Percentiles rank a stretch among this genome's conserved stretches.
Conservation (phyloP, 2,797 vertebrate genomes). For the Hapalemur alaotrensis region DNA sequence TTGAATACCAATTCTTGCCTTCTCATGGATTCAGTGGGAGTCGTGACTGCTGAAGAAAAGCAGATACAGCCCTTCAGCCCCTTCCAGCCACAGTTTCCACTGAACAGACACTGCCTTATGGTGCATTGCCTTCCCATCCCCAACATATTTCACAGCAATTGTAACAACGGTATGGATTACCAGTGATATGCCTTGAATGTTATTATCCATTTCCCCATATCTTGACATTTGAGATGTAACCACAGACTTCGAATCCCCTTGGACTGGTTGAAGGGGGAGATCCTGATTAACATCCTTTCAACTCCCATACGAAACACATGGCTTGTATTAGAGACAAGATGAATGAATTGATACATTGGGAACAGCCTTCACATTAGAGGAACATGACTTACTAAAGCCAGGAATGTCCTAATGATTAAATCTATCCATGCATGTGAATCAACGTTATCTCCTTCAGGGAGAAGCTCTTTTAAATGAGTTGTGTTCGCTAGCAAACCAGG, state of each 20-base stretch:
- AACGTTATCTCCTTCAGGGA: constrained; percentile 42
- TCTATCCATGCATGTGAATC: constrained; percentile 65
- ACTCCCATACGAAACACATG: constrained; percentile 83
- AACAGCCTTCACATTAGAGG: constrained; percentile 81
- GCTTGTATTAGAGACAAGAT: constrained; percentile 80
- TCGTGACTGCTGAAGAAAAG: constrained; percentile 53
- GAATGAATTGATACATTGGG: constrained; percentile 82
- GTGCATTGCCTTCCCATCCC: neutral
- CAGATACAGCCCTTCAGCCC: constrained; percentile 12
- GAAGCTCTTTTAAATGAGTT: constrained; percentile 42
- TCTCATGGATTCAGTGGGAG: constrained; percentile 10
- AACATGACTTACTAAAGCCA: constrained; percentile 82
- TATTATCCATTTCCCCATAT: constrained; percentile 80
- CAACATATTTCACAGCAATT: constrained; percentile 70
- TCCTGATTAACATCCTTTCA: constrained; percentile 83
- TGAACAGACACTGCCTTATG: constrained; percentile 19
- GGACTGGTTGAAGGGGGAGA: constrained; percentile 73
- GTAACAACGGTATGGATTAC: constrained; percentile 79
- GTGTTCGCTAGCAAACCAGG: constrained; percentile 18
- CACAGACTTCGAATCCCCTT: constrained; percentile 77
- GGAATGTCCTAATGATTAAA: constrained; percentile 81
- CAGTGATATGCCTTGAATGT: constrained; percentile 78
- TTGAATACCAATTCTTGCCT: neutral
- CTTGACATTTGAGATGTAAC: constrained; percentile 84
- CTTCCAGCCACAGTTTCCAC: constrained; percentile 40